Conservation (phyloP, 2,888 invertebrate genomes). For the Plagodis pulveraria region DNA sequence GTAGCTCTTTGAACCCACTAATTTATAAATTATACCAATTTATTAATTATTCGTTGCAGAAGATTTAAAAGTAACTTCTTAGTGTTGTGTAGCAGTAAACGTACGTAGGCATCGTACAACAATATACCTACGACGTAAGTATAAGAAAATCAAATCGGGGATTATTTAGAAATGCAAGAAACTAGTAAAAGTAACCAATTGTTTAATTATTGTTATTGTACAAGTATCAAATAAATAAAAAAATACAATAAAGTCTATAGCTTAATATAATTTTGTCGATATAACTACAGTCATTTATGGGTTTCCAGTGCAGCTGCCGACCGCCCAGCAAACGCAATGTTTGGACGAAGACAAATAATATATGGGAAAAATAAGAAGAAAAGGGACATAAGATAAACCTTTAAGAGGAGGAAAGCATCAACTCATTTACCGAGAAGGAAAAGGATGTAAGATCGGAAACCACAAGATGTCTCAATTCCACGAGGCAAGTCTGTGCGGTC, state of each 20-base stretch:
- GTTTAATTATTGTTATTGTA: too few relatives aligned
- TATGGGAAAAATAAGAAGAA: conserved; percentile 73
- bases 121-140: too few relatives aligned
- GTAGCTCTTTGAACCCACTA: too few relatives aligned
- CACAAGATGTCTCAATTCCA: conserved; percentile 85
- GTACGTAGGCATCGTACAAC: too few relatives aligned
- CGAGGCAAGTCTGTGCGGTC: conserved; percentile 82
- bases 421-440: conserved; percentile 58
- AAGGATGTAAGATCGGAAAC: conserved; percentile 81
- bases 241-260: conserved; percentile 1
- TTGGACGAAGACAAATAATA: conserved; percentile 81
- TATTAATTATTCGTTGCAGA: too few relatives aligned
- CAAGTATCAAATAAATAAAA: not conserved
- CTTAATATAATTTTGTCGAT: conserved; percentile 71
- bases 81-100: too few relatives aligned
- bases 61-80: too few relatives aligned
- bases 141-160: not conserved
- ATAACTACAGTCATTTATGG: conserved; percentile 65
- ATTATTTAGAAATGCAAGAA: not conserved
- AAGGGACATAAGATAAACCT: conserved; percentile 69
- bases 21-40: too few relatives aligned
- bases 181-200: not conserved
- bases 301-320: conserved; percentile 80
- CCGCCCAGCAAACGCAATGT: conserved; percentile 73
- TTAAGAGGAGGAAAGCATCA: conserved; percentile 74